Evolutionary conservation across 2,888 invertebrate genomes (phyloP).

Genomic region (Caenorhabditis imperialis): DNA sequence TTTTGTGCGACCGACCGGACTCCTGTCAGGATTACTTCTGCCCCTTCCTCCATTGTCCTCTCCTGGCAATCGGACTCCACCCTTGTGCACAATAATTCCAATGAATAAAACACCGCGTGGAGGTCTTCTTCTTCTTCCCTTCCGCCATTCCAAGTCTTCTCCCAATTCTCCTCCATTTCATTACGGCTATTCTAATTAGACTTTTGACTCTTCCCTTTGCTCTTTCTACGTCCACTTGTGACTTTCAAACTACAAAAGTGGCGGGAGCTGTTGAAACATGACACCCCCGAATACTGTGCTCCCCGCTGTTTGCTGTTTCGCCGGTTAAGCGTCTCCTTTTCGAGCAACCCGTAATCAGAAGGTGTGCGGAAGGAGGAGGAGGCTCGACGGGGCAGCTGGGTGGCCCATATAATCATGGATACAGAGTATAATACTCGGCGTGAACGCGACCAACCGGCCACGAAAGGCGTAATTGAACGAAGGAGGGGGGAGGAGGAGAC

Average conservation of each 20-base stretch:
- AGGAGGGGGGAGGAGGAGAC: not conserved
- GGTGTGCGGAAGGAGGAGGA: constrained; percentile 14
- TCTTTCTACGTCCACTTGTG: too few species aligned
- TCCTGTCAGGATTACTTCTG: constrained; percentile 42
- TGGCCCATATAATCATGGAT: constrained; percentile 39
- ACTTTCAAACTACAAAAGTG: constrained; percentile 5
- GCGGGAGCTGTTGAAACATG: constrained; percentile 20
- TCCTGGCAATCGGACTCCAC: constrained; percentile 32
- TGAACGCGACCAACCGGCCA: constrained; percentile 30
- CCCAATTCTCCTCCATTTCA: constrained; percentile 26
- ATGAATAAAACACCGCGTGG: constrained; percentile 45
- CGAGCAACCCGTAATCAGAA: constrained; percentile 17
- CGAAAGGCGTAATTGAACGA: constrained; percentile 44
- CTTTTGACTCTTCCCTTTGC: constrained; percentile 14
- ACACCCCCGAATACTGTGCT: constrained; percentile 27
- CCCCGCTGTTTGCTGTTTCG: constrained; percentile 14
- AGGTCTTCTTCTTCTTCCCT: not conserved
- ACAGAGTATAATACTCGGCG: constrained; percentile 38
- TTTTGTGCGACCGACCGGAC: constrained; percentile 15
- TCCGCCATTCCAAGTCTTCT: constrained; percentile 4
- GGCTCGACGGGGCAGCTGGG: constrained; percentile 31
- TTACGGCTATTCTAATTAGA: constrained; percentile 42
- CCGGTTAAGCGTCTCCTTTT: constrained; percentile 37
- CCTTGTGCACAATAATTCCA: constrained; percentile 17
- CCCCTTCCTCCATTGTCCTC: constrained; percentile 41